A percentile compares a stretch with the other conserved stretches of the same genome.
These are phyloP conservation scores for Mus spicilegus DNA, from an alignment of 2,113 vertebrate species.

Conservation along the genomic window DNA sequence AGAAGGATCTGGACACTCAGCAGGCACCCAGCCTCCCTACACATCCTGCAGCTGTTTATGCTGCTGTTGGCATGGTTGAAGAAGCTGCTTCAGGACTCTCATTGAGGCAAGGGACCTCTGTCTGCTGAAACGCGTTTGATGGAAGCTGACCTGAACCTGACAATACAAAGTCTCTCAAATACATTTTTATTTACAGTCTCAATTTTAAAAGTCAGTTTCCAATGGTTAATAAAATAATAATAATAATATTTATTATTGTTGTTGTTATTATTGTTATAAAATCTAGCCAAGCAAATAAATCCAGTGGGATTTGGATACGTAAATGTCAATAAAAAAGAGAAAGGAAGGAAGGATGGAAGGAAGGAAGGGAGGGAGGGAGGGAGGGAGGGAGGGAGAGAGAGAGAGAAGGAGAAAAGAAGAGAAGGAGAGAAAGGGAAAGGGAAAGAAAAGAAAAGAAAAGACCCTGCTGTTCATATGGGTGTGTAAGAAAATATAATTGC, in stretches of 20 bases:
- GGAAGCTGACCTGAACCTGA: not conserved
- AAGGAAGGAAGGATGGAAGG: too few species aligned
- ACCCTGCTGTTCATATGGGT: too few species aligned
- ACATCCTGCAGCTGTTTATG: accelerated
- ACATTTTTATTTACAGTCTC: not conserved
- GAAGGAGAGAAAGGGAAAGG: not conserved
- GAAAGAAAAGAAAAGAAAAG: not conserved
- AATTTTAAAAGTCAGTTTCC: not conserved
- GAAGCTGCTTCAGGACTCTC: too few species aligned
- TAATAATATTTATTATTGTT: too few species aligned
- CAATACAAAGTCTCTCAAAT: not conserved
- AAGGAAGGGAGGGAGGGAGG: too few species aligned
- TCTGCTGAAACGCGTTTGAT: too few species aligned
- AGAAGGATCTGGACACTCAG: not conserved
- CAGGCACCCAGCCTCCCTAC: not conserved
- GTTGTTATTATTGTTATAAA: too few species aligned
- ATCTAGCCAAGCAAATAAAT: not conserved
- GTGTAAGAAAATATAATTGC: not conserved
- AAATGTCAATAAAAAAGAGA: not conserved
- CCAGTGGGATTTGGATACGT: not conserved
- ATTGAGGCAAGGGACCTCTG: not conserved
- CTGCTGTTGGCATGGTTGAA: too few species aligned
- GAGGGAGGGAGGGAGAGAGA: accelerated
- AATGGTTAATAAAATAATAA: not conserved
- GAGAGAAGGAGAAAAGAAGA: not conserved